Evolutionary conservation across 2,113 vertebrate species (phyloP).

Genomic region (Hyperopisus bebe): DNA sequence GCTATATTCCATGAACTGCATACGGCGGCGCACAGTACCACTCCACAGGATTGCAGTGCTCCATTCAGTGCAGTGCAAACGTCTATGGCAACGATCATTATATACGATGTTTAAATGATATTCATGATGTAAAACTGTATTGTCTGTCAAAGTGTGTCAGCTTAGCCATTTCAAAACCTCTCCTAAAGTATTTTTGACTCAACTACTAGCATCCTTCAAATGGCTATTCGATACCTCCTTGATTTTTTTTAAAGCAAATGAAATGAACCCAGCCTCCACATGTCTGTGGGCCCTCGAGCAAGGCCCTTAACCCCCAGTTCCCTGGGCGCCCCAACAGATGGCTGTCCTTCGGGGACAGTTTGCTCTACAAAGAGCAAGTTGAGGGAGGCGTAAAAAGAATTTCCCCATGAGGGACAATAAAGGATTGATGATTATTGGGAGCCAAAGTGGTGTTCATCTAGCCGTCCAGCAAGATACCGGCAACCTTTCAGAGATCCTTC

Average conservation of each 20-base stretch:
- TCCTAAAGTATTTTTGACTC: neutral
- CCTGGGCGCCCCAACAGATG: too few species aligned
- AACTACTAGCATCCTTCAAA: neutral
- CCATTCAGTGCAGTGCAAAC: neutral
- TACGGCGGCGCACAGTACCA: neutral
- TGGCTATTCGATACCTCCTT: neutral
- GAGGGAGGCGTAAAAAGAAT: too few species aligned
- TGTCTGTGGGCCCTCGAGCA: too few species aligned
- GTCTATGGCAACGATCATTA: neutral
- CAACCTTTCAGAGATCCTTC: neutral
- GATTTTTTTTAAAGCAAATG: neutral
- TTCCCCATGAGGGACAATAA: too few species aligned
- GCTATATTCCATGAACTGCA: neutral
- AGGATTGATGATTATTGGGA: too few species aligned
- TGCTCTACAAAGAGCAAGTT: too few species aligned
- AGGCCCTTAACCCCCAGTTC: too few species aligned
- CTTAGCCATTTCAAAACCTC: neutral
- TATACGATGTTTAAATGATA: neutral
- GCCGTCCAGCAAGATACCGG: neutral
- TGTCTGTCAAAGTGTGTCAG: neutral
- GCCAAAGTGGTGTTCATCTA: neutral
- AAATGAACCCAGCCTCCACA: too few species aligned
- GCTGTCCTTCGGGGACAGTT: too few species aligned
- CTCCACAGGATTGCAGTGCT: neutral
- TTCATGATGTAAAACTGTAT: neutral